Evolutionary conservation across 2,797 vertebrate species (phyloP), one percentile per base, ranked within the genome.

Genomic region (Acanthis flammea): DNA sequence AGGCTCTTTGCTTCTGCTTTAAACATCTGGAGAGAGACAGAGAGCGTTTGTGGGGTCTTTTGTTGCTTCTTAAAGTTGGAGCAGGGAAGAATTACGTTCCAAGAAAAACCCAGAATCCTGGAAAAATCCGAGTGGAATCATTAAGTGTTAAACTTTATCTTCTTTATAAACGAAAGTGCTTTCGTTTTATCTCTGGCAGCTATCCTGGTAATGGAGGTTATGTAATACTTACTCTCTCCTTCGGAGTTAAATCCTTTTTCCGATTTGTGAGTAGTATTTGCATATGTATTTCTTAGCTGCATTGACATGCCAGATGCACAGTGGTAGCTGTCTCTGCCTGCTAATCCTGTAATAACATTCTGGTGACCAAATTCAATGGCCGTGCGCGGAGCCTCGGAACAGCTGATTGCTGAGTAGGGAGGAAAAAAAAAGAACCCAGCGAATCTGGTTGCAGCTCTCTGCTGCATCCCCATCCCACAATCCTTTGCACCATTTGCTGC

Each of bases 401-500:
- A 97, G 97, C 97, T 98, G 97, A 98, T 98, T 97, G 98, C 98
- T 97, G 97, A 98, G 95, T 93, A 94, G 97, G 83, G 97, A 97
- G 94, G 97, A 87, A 96, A 96, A 91, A 94, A 95, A 97, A 79
- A 93, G 65, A 92, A 81, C 78, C 95, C 97, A 96, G 91, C 98
- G 97, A 98, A 97, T 98, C 98, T 97, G 70, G 68, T 97, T 82
- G 95, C 97, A 97, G 98, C 98, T 98, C 97, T 96, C 96, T 98
- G 98, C 98, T 98, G 98, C 98, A 98, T 98, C 98, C 97, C 97
- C 94, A 98, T 98, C 97, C 98, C 98, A 98, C 94, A 97, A 98
- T 98, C 95, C 98, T 96, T 98, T 98, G 98, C 98, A 97, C 90
- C 95, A 60, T 97, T 98, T 98, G 98, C 98, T 98, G 98, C 98